Conservation (phyloP, 2,113 vertebrate genomes). For the Tychaedon coryphoeus region DNA sequence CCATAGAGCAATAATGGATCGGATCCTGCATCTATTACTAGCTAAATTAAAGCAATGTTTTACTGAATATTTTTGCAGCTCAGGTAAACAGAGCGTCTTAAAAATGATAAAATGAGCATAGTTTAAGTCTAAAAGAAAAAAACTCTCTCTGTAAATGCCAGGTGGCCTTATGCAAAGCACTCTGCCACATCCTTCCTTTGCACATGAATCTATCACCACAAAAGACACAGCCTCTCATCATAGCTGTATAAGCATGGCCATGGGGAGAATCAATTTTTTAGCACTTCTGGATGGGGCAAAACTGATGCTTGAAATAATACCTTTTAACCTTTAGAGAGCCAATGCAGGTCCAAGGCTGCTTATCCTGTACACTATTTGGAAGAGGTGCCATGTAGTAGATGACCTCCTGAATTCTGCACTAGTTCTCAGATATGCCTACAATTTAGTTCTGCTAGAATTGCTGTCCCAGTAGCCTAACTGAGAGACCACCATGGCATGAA, state of each 20-base stretch:
- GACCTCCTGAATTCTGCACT: not conserved
- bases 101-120: not conserved
- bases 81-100: not conserved
- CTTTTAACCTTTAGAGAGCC: not conserved
- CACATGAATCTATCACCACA: not conserved
- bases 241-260: not conserved
- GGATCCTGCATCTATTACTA: not conserved
- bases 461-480: not conserved
- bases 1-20: not conserved
- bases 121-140: not conserved
- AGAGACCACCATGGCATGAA: not conserved
- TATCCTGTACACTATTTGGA: not conserved
- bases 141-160: not conserved
- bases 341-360: not conserved
- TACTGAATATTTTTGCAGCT: not conserved
- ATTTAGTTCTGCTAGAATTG: not conserved
- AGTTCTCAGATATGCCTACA: not conserved
- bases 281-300: not conserved
- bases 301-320: not conserved
- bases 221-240: not conserved
- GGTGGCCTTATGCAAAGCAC: not conserved
- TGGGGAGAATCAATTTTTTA: not conserved
- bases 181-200: not conserved
- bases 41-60: not conserved
- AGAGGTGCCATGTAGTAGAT: not conserved